Conservation (phyloP, 2,797 vertebrate genomes). For the Acrossocheilus wenchowensis region DNA sequence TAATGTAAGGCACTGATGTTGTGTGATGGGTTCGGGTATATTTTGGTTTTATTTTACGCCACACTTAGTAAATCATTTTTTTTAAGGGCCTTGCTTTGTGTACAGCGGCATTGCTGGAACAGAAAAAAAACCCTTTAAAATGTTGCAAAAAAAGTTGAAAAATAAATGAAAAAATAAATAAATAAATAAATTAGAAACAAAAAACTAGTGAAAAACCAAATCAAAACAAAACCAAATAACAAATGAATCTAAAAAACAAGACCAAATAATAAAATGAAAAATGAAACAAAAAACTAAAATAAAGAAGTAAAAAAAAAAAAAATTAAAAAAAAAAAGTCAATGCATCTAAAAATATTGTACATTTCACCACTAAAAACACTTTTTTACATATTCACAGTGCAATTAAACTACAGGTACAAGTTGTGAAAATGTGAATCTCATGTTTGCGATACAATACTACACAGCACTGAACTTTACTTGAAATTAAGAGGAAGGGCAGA, state of each 20-base stretch:
- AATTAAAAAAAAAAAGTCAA: background rate
- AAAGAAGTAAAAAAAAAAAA: background rate
- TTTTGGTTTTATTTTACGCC: background rate
- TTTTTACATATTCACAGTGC: background rate
- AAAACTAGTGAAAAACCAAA: background rate
- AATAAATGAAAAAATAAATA: background rate
- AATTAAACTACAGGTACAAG: background rate
- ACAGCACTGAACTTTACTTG: background rate
- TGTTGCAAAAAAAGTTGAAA: background rate
- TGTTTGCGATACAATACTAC: background rate
- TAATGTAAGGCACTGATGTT: background rate
- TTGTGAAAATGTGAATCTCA: background rate
- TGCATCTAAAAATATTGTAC: background rate
- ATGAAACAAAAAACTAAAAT: background rate
- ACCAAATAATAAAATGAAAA: background rate
- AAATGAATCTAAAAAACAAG: background rate
- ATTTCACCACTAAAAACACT: background rate
- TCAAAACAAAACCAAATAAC: background rate
- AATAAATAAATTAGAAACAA: background rate
- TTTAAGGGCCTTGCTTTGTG: background rate
- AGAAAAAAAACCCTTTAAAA: background rate
- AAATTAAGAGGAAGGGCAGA: constrained; percentile 38
- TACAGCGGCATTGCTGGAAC: too few species aligned
- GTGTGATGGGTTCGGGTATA: background rate
- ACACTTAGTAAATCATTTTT: background rate